Evolutionary conservation across 2,888 invertebrate species (phyloP).

Genomic region (Aproaerema taeniolella): DNA sequence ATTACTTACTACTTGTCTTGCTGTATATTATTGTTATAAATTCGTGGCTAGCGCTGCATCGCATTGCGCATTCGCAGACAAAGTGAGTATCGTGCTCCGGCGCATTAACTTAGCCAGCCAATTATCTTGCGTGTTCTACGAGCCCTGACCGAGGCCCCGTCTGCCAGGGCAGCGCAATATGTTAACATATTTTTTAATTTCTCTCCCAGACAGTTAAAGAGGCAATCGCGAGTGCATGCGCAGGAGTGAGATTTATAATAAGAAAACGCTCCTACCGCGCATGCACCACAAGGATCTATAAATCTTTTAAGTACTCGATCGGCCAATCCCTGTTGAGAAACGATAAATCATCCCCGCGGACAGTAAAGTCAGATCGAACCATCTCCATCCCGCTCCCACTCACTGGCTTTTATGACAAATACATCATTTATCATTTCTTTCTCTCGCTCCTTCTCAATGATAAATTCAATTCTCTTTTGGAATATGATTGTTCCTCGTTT

Average conservation of each 20-base stretch:
- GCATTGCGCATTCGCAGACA: too few species aligned
- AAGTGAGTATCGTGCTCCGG: constrained; percentile 32
- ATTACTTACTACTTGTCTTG: too few species aligned
- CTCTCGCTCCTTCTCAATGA: constrained; percentile 72
- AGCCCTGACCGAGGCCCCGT: constrained; percentile 26
- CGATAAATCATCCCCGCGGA: constrained; percentile 73
- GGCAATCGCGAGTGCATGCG: constrained; percentile 63
- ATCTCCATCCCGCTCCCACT: constrained; percentile 55
- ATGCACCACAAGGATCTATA: constrained; percentile 72
- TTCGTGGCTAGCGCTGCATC: too few species aligned
- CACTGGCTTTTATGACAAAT: constrained; percentile 36
- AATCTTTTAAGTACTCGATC: constrained; percentile 72
- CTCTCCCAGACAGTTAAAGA: constrained; percentile 57
- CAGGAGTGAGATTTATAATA: constrained; percentile 76
- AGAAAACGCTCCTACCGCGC: constrained; percentile 76
- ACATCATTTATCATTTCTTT: constrained; percentile 73
- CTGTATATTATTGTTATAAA: too few species aligned
- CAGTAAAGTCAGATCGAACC: constrained; percentile 57
- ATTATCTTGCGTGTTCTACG: constrained; percentile 52
- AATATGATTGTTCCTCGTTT: constrained; percentile 75
- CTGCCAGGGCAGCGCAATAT: constrained; percentile 50
- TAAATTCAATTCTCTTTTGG: constrained; percentile 76
- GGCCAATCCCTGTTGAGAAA: constrained; percentile 76
- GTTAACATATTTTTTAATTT: constrained; percentile 74
- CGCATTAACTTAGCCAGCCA: constrained; percentile 54